These are phyloP conservation scores for Channa maculata DNA, from an alignment of 2,113 vertebrate genomes.

Conservation along the genomic window DNA sequence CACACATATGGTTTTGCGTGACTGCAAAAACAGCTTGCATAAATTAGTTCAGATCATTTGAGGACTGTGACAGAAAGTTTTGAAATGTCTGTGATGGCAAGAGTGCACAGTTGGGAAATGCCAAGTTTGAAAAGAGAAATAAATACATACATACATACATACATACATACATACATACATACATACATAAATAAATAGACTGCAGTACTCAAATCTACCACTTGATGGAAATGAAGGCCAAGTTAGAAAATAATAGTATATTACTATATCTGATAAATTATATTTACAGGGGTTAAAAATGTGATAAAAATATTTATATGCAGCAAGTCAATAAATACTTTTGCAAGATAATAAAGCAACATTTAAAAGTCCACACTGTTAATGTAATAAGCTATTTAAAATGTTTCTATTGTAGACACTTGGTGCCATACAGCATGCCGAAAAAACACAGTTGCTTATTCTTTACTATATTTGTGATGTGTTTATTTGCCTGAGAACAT, in stretches of 20 bases:
- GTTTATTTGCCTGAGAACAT: constrained; percentile 3
- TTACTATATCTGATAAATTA: background rate
- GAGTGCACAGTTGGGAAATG: too few species aligned
- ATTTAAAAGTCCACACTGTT: too few species aligned
- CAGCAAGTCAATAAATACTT: too few species aligned
- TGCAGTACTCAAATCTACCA: constrained; percentile 67
- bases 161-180: too few species aligned
- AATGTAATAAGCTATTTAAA: too few species aligned
- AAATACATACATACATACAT: too few species aligned
- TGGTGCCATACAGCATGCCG: background rate
- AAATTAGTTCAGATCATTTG: background rate
- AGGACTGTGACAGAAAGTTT: background rate
- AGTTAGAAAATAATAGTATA: constrained; percentile 8
- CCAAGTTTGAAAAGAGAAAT: background rate
- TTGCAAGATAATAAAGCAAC: background rate
- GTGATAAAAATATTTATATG: too few species aligned
- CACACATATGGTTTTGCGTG: background rate
- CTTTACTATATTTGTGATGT: background rate
- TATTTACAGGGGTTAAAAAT: too few species aligned
- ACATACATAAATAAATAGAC: too few species aligned
- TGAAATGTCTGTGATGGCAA: background rate
- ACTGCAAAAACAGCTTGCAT: background rate
- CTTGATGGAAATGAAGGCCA: constrained; percentile 67
- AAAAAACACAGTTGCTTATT: background rate
- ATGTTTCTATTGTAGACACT: background rate